phyloP scores from a whole-genome alignment of 2,888 invertebrate genomes.

The Microctonus hyperodae region DNA sequence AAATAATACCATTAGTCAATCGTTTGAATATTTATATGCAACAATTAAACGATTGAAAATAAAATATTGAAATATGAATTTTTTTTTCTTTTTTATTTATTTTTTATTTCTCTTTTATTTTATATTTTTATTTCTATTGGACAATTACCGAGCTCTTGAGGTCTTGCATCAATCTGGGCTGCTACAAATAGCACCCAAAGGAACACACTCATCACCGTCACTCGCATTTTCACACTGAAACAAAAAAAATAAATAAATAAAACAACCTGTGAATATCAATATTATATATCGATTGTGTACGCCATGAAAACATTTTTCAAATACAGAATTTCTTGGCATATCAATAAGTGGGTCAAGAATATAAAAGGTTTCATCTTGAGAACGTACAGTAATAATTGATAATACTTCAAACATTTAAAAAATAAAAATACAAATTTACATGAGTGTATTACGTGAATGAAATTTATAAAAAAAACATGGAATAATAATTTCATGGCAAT shows the following conservation, averaged over 20 bases:
- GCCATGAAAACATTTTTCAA: neutral
- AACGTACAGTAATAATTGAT: neutral
- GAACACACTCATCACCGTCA: conserved; percentile 46
- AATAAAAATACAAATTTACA: neutral
- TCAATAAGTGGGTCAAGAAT: neutral
- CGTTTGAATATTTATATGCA: neutral
- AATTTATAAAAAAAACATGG: neutral
- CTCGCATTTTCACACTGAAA: conserved; percentile 59
- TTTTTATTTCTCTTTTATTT: no score
- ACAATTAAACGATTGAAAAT: neutral
- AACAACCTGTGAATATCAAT: neutral
- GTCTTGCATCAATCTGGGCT: conserved; percentile 53
- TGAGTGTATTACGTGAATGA: neutral
- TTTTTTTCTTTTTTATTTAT: neutral
- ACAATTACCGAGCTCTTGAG: conserved; percentile 53
- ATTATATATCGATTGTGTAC: neutral
- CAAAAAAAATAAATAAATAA: conserved; percentile 35
- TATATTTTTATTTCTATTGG: neutral
- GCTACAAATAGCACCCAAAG: conserved; percentile 51
- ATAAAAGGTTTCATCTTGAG: neutral
- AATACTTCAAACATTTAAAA: neutral
- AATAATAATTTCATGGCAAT: neutral
- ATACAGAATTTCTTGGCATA: neutral
- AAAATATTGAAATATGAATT: neutral
- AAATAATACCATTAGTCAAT: neutral